These are phyloP conservation scores for Taeniopygia guttata DNA, from an alignment of 2,797 vertebrate genomes.

Conservation along the genomic window DNA sequence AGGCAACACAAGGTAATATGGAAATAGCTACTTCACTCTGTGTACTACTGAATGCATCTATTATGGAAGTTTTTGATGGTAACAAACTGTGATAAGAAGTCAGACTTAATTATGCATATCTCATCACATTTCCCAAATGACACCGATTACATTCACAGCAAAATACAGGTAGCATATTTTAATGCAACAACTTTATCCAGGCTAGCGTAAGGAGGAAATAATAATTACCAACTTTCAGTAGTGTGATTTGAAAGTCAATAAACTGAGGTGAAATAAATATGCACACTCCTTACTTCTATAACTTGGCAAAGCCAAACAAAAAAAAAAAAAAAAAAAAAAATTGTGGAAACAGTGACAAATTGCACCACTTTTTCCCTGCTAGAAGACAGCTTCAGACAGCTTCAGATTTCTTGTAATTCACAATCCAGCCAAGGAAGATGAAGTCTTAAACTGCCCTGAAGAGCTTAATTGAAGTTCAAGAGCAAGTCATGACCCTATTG, in stretches of 20 bases:
- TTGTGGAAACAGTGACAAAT: neutral
- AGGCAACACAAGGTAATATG: constrained; percentile 39
- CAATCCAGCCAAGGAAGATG: neutral
- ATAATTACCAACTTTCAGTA: constrained; percentile 51
- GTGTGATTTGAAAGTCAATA: constrained; percentile 39
- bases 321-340: neutral
- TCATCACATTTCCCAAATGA: constrained; percentile 66
- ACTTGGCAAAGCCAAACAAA: constrained; percentile 12
- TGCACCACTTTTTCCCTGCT: neutral
- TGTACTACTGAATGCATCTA: constrained; percentile 42
- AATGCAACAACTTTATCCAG: constrained; percentile 40
- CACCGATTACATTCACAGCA: constrained; percentile 43
- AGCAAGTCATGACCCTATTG: neutral
- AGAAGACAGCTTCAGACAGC: neutral
- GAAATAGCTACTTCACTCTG: constrained; percentile 41
- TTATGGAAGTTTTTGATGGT: constrained; percentile 61
- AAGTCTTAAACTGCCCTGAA: neutral
- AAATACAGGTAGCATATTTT: constrained; percentile 59
- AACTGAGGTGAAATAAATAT: constrained; percentile 43
- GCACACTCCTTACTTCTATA: neutral
- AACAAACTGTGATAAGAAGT: constrained; percentile 66
- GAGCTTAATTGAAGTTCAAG: neutral
- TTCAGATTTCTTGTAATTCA: neutral
- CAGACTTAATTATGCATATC: constrained; percentile 71
- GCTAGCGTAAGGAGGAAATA: constrained; percentile 16